Percentiles rank a stretch among this genome's conserved stretches.
phyloP scores from a whole-genome alignment of 2,888 invertebrate genomes.

The Zygogramma bicolorata region DNA sequence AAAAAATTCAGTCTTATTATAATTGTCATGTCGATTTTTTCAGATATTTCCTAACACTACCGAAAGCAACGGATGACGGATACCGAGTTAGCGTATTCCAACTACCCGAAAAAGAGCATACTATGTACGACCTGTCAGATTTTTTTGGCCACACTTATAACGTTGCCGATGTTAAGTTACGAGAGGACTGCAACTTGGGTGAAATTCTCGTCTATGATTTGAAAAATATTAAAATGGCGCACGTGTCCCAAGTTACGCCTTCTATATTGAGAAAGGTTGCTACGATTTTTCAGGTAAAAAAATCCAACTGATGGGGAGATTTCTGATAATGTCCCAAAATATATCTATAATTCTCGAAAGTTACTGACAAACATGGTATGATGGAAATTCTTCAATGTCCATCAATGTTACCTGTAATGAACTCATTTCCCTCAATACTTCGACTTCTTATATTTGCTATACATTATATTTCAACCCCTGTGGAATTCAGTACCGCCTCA shows the following conservation, averaged over 20 bases:
- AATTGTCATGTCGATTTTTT: constrained; percentile 33
- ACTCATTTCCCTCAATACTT: too few species aligned
- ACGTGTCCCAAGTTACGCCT: constrained; percentile 66
- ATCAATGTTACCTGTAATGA: too few species aligned
- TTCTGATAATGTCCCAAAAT: too few species aligned
- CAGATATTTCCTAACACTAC: constrained; percentile 67
- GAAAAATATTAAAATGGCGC: constrained; percentile 62
- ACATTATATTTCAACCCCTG: too few species aligned
- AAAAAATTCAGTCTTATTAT: too few species aligned
- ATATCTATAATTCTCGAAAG: too few species aligned
- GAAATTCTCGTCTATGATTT: constrained; percentile 68
- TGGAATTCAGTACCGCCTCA: too few species aligned
- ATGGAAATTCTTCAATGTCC: too few species aligned
- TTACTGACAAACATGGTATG: too few species aligned
- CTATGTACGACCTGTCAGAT: constrained; percentile 60
- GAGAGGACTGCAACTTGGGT: constrained; percentile 65
- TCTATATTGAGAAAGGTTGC: constrained; percentile 64
- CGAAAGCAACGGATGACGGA: constrained; percentile 66
- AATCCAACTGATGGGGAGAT: too few species aligned
- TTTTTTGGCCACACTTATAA: constrained; percentile 66
- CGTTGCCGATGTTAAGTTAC: constrained; percentile 67
- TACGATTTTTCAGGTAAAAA: constrained; percentile 65
- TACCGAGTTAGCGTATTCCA: constrained; percentile 67
- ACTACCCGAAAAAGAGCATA: constrained; percentile 48
- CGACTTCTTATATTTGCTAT: too few species aligned